phyloP scores from a whole-genome alignment of 2,797 vertebrate species.

The Urocyon cinereoargenteus region DNA sequence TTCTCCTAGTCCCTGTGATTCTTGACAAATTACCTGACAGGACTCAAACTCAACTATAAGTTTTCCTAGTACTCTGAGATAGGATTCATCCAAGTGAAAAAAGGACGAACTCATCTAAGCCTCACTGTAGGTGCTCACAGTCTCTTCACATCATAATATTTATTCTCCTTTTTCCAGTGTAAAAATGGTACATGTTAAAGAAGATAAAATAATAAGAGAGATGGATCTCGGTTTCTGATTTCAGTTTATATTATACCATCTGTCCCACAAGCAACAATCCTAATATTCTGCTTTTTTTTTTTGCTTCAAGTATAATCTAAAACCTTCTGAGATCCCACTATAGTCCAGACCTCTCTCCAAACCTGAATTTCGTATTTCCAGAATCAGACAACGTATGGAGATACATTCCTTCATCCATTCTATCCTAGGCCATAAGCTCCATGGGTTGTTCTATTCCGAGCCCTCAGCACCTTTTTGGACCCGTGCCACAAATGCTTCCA shows the following conservation, averaged over 20 bases:
- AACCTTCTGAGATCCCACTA: not conserved
- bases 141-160: conserved; percentile 29
- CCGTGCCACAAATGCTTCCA: not conserved
- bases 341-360: not conserved
- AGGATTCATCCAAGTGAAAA: not conserved
- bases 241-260: conserved; percentile 46
- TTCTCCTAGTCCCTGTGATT: not conserved
- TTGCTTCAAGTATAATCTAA: not conserved
- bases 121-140: not conserved
- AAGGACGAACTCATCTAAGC: not conserved
- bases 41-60: not conserved
- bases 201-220: not conserved
- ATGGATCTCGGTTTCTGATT: not conserved
- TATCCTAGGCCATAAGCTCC: not conserved
- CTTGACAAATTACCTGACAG: not conserved
- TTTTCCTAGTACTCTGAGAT: not conserved
- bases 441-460: not conserved
- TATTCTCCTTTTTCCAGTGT: conserved; percentile 49
- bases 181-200: conserved; percentile 36
- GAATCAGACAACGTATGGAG: not conserved
- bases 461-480: not conserved
- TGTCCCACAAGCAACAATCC: conserved; percentile 32
- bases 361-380: not conserved
- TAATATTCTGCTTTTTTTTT: not conserved
- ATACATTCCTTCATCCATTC: not conserved